Evolutionary conservation across 1,140 invertebrate species (phyloP), one percentile per base, ranked within the genome.

Genomic region (Latrodectus geometricus): DNA sequence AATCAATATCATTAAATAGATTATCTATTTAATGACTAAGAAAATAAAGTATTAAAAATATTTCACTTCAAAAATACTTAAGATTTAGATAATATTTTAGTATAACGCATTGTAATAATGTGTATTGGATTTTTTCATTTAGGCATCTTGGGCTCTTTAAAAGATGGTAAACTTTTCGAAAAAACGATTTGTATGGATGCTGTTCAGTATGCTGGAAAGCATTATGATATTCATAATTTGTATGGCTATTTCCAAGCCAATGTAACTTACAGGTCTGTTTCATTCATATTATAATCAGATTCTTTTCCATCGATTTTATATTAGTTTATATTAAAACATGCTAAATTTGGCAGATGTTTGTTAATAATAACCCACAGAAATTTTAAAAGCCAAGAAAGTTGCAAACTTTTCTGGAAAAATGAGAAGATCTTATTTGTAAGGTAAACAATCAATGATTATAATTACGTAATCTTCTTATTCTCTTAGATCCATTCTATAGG

Each of bases 191-290:
- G 91, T 70, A 88, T 88, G 72, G 90, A 90, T 85, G 54, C 86
- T 50, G 52, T 72, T 0, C 89, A 91, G 49, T 48, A 79, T 56
- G 14, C 80, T 72, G 87, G 89, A 2, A 87, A 81, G 21, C 91
- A 92, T 88, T 92, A 92, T 87, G 89, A 92, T 88, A 89, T 91
- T 35, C 91, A 92, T 82, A 90, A 87, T 89, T 88, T 92, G 14
- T 92, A 91, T 86, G 91, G 91, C 8, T 90, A 89, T 89, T 75
- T 82, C 65, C 54, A 89, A 88, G 69, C 88, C n/a, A 88, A 89
- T 84, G 79, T 79, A 12, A 90, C 87, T 88, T 89, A 82, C 81
- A 88, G 23, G 88, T 88, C 12, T 61, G 69, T 52, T 65, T 15
- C 14, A 81, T 75, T 56, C 15, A 17, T 75, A 48, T 75, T 89